Evolutionary conservation across 2,797 vertebrate genomes (phyloP).

Genomic region (Lycodopsis pacificus): DNA sequence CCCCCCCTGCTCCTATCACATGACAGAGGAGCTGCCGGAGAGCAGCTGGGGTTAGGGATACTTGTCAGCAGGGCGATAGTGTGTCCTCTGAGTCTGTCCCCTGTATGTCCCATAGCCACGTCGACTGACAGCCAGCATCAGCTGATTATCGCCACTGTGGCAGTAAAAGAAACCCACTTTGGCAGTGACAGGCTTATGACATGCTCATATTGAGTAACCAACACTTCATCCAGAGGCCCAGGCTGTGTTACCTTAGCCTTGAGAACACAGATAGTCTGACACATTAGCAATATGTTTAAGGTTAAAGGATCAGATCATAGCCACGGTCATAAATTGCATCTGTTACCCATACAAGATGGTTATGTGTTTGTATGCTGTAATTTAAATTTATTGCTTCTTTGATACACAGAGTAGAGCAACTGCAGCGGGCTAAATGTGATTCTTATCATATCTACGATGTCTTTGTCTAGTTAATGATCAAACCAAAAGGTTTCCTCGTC

Average conservation of each 20-base stretch:
- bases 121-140: slow-evolving; percentile 81
- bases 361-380: slow-evolving; percentile 68
- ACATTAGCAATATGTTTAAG: slow-evolving; percentile 82
- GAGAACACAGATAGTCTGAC: slow-evolving; percentile 79
- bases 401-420: slow-evolving; percentile 29
- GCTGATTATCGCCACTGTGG: slow-evolving; percentile 83
- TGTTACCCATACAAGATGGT: slow-evolving; percentile 72
- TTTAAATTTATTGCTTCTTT: slow-evolving; percentile 66
- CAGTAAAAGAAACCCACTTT: slow-evolving; percentile 82
- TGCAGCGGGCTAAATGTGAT: slow-evolving; percentile 19
- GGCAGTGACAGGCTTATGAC: slow-evolving; percentile 78
- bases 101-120: slow-evolving; percentile 65
- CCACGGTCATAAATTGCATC: slow-evolving; percentile 73
- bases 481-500: slow-evolving; percentile 51
- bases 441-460: slow-evolving; percentile 48
- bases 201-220: slow-evolving; percentile 76
- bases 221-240: slow-evolving; percentile 77
- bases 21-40: slow-evolving; percentile 76
- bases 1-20: slow-evolving; percentile 36
- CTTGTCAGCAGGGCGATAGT: slow-evolving; percentile 79
- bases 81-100: slow-evolving; percentile 76
- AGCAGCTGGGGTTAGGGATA: slow-evolving; percentile 78
- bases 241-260: slow-evolving; percentile 66
- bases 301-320: slow-evolving; percentile 80
- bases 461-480: slow-evolving; percentile 53